Evolutionary conservation across 2,797 vertebrate species (phyloP).

Genomic region (Mastacembelus armatus): DNA sequence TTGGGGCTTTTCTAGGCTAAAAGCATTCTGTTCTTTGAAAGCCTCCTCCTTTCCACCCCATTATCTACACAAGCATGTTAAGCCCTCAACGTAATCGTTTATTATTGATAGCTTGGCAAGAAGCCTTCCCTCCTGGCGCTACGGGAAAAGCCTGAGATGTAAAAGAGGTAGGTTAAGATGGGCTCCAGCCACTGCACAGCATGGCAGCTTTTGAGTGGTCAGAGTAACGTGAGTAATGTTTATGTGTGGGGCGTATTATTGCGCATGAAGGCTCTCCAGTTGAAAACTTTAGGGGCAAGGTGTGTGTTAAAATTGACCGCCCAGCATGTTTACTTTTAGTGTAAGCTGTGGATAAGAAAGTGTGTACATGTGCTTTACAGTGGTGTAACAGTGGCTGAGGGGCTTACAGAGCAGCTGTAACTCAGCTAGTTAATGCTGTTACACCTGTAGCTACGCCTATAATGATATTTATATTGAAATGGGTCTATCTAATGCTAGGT

Average conservation of each 20-base stretch:
- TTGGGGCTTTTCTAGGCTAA: conserved; percentile 57
- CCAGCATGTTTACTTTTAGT: too few relatives aligned
- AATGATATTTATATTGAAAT: too few relatives aligned
- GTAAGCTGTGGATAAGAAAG: too few relatives aligned
- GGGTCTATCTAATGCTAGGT: too few relatives aligned
- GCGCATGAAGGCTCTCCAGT: conserved; percentile 3
- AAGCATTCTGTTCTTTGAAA: conserved; percentile 73
- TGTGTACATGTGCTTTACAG: not conserved
- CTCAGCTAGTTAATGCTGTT: too few relatives aligned
- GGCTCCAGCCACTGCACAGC: conserved; percentile 6
- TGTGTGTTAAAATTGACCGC: too few relatives aligned
- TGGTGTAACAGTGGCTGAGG: not conserved
- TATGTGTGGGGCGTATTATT: not conserved
- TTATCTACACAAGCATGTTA: conserved; percentile 71
- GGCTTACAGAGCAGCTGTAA: not conserved
- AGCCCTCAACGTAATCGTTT: conserved; percentile 63
- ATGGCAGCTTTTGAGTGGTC: conserved; percentile 4
- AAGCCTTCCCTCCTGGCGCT: conserved; percentile 42
- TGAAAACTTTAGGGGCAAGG: too few relatives aligned
- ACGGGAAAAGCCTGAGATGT: conserved; percentile 56
- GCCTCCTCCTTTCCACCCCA: conserved; percentile 57
- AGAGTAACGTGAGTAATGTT: not conserved
- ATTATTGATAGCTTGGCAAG: conserved; percentile 75
- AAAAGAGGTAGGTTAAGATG: conserved; percentile 53
- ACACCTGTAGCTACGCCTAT: too few relatives aligned